A percentile compares a stretch with the other conserved stretches of the same genome.
phyloP scores from a whole-genome alignment of 2,113 vertebrate genomes.

The Taxidea taxus region DNA sequence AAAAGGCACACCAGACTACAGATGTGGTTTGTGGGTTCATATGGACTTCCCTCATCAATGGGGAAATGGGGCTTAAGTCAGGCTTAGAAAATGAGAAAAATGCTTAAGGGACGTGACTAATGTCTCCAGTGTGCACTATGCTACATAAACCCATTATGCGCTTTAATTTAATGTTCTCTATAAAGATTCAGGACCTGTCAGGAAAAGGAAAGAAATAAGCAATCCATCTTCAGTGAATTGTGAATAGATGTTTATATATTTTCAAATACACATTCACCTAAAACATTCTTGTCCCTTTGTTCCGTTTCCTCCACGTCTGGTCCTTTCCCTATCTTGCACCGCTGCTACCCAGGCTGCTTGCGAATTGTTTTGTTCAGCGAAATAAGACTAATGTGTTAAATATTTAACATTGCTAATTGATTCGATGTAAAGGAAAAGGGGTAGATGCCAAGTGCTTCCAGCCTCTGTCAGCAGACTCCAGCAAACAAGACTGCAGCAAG shows the following conservation, averaged over 20 bases:
- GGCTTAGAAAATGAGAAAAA: slow-evolving; percentile 67
- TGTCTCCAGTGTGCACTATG: slow-evolving; percentile 14
- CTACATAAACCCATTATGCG: slow-evolving; percentile 71
- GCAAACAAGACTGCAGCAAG: not conserved
- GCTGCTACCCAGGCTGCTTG: not conserved
- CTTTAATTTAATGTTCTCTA: slow-evolving; percentile 73
- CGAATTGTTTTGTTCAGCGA: slow-evolving; percentile 48
- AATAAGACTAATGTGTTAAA: slow-evolving; percentile 72
- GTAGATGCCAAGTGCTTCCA: slow-evolving; percentile 50
- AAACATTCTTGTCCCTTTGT: slow-evolving; percentile 45
- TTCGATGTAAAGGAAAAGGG: slow-evolving; percentile 75
- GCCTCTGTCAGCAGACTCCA: not conserved
- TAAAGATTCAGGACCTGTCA: slow-evolving; percentile 72
- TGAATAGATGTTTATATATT: slow-evolving; percentile 61
- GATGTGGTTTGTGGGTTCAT: slow-evolving; percentile 45
- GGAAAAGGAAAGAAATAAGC: slow-evolving; percentile 67
- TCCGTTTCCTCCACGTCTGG: not conserved
- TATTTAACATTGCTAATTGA: slow-evolving; percentile 85
- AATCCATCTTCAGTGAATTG: slow-evolving; percentile 60
- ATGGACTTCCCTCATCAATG: slow-evolving; percentile 55
- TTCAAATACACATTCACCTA: slow-evolving; percentile 37
- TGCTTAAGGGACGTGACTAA: slow-evolving; percentile 63
- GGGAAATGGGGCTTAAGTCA: slow-evolving; percentile 52
- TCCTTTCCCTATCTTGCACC: not conserved
- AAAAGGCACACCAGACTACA: slow-evolving; percentile 32